These are phyloP conservation scores for Tigriopus japonicus DNA, from an alignment of 1,140 invertebrate genomes.

Conservation along the genomic window DNA sequence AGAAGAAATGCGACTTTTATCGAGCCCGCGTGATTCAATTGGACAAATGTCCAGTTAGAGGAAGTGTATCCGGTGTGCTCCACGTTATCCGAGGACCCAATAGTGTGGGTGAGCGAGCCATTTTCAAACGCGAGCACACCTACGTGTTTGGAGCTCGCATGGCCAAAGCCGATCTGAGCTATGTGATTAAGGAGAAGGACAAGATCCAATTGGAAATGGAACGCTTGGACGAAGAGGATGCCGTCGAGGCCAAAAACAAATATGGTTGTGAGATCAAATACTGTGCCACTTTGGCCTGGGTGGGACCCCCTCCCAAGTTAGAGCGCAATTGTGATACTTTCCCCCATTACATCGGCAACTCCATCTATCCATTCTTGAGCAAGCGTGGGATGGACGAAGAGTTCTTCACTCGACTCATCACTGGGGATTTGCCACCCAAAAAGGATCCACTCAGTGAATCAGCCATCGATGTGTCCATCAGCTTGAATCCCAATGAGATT, in stretches of 20 bases:
- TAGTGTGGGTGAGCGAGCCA: neutral
- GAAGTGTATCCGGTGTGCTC: too few relatives aligned
- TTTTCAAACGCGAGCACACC: neutral
- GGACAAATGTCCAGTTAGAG: too few relatives aligned
- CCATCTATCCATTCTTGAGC: neutral
- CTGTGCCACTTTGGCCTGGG: neutral
- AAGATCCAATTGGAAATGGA: neutral
- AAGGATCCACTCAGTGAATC: neutral
- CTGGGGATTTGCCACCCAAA: neutral
- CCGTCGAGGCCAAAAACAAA: neutral
- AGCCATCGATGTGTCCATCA: neutral
- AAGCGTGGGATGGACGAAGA: neutral
- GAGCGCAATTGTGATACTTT: neutral
- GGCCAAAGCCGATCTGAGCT: constrained; percentile 5
- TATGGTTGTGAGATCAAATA: neutral
- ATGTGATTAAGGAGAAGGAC: neutral
- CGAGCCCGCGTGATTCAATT: too few relatives aligned
- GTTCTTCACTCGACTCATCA: neutral
- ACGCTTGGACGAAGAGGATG: neutral
- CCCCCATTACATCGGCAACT: too few relatives aligned
- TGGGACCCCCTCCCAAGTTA: neutral
- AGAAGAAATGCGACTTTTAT: too few relatives aligned
- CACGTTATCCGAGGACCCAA: too few relatives aligned
- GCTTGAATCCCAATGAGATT: neutral
- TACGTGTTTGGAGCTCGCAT: neutral